Conservation (phyloP, 2,797 vertebrate species). For the Zenarchopterus dispar region DNA sequence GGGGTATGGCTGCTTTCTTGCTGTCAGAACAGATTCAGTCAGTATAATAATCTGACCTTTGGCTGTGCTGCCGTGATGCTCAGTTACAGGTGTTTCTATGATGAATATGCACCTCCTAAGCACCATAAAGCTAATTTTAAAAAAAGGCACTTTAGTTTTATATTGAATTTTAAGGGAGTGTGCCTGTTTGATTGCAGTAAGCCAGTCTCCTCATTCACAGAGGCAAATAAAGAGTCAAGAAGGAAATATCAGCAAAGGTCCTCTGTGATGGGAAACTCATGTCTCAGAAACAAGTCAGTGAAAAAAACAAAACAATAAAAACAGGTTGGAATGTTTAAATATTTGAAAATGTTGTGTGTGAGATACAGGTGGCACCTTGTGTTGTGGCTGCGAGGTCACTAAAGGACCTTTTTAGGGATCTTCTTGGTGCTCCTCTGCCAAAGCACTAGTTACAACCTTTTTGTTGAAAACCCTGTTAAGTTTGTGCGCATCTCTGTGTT, state of each 20-base stretch:
- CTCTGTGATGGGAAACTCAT: conserved; percentile 7
- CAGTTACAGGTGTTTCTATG: background rate
- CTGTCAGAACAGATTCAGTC: background rate
- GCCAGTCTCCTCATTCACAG: background rate
- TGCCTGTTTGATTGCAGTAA: background rate
- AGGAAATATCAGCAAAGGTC: conserved; percentile 9
- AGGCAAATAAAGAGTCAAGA: background rate
- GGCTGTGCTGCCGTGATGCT: background rate
- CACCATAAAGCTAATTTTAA: background rate
- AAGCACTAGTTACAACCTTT: background rate
- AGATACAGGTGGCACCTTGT: too few species aligned
- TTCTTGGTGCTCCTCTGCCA: too few species aligned
- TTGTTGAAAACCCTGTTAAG: background rate
- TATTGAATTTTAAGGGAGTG: background rate
- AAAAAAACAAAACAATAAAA: background rate
- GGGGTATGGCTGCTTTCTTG: conserved; percentile 83
- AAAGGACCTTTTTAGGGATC: too few species aligned
- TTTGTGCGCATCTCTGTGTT: conserved; percentile 31
- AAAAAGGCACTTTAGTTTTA: background rate
- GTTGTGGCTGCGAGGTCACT: too few species aligned
- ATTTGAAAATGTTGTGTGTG: too few species aligned
- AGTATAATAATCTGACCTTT: background rate
- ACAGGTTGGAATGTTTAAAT: too few species aligned
- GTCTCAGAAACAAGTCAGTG: conserved; percentile 9
- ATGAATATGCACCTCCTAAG: background rate